phyloP scores from a whole-genome alignment of 2,797 vertebrate genomes.

The Taeniopygia guttata region DNA sequence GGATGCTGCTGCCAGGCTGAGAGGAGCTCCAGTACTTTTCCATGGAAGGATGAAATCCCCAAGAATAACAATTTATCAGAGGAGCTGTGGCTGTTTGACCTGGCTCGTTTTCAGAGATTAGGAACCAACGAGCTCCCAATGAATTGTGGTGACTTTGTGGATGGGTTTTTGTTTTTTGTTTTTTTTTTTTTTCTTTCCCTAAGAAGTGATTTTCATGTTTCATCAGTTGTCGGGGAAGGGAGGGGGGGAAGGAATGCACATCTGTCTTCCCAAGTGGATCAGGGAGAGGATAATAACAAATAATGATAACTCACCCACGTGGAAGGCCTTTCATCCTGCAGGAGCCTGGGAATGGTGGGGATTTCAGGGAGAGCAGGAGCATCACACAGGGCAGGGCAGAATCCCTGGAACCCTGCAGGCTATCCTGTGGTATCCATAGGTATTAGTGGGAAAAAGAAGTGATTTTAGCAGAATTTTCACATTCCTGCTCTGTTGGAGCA shows the following conservation, averaged over 20 bases:
- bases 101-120: conserved; percentile 66
- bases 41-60: conserved; percentile 60
- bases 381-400: neutral
- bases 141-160: conserved; percentile 47
- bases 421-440: neutral
- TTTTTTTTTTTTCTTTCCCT: conserved; percentile 1
- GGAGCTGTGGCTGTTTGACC: conserved; percentile 52
- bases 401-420: neutral
- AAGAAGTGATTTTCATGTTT: conserved; percentile 58
- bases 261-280: conserved; percentile 47
- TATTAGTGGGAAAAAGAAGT: neutral
- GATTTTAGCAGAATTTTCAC: neutral
- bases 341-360: neutral
- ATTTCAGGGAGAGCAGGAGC: neutral
- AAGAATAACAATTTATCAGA: conserved; percentile 61
- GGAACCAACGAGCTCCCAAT: conserved; percentile 44
- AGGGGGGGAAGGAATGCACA: neutral
- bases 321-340: neutral
- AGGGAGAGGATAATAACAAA: conserved; percentile 37
- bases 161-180: neutral
- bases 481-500: neutral
- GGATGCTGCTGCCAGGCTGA: conserved; percentile 51
- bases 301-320: neutral
- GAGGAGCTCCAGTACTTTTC: conserved; percentile 70
- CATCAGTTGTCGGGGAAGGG: neutral